Percentiles rank a stretch among this genome's conserved stretches.
Evolutionary conservation across 1,140 invertebrate species (phyloP).

Genomic region (Helicoverpa armigera): DNA sequence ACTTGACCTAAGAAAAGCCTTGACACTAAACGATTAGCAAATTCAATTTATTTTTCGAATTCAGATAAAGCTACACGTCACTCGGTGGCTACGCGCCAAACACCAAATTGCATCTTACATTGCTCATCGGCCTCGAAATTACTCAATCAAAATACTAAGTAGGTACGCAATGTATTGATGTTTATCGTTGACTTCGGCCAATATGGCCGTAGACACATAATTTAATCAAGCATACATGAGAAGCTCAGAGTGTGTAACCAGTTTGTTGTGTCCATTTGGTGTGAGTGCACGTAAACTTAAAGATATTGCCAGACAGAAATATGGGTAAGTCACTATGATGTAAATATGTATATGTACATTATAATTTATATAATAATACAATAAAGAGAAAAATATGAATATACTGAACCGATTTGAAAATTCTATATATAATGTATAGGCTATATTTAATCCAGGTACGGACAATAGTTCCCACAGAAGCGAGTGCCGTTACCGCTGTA

Average conservation of each 20-base stretch:
- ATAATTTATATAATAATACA: no score
- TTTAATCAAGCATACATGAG: conserved; percentile 9
- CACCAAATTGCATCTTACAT: background rate
- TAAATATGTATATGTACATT: no score
- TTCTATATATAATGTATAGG: no score
- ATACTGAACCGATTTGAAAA: no score
- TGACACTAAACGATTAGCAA: conserved; percentile 15
- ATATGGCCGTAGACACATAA: background rate
- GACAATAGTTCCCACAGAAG: no score
- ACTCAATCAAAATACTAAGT: background rate
- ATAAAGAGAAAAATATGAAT: no score
- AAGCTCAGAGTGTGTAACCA: background rate
- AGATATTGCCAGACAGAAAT: background rate
- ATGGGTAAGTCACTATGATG: background rate
- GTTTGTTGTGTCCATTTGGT: conserved; percentile 2
- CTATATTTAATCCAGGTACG: no score
- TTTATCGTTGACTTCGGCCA: background rate
- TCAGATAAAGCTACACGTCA: background rate
- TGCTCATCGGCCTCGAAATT: background rate
- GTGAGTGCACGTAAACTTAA: conserved; percentile 5
- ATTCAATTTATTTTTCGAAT: background rate
- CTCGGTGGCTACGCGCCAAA: background rate
- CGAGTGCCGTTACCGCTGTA: no score
- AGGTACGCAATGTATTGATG: background rate
- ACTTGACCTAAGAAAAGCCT: conserved; percentile 18